Evolutionary conservation across 1,140 invertebrate genomes (phyloP).

Genomic region (Cardiocondyla obscurior): DNA sequence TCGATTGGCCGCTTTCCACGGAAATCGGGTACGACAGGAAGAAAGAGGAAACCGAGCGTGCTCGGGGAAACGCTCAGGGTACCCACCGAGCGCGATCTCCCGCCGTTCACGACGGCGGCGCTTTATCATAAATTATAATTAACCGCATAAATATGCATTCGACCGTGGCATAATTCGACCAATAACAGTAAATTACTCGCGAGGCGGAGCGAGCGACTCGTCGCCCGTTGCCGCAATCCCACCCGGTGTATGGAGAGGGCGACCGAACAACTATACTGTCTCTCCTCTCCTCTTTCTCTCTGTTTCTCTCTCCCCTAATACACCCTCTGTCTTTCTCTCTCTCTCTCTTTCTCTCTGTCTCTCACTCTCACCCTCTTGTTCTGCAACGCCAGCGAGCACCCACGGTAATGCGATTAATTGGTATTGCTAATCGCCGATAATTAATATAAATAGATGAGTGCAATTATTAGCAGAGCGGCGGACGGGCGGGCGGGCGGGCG

Average conservation of each 20-base stretch:
- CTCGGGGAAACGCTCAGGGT: not conserved
- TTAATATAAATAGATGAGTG: slow-evolving; percentile 84
- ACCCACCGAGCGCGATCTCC: slow-evolving; percentile 65
- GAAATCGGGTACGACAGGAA: not conserved
- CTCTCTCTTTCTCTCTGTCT: slow-evolving; percentile 34
- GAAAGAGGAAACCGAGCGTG: not conserved
- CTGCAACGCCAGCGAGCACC: slow-evolving; percentile 47
- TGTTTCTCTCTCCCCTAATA: slow-evolving; percentile 15
- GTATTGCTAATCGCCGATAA: slow-evolving; percentile 84
- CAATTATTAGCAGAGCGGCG: slow-evolving; percentile 76
- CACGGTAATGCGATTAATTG: slow-evolving; percentile 84
- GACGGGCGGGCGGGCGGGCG: slow-evolving; percentile 6
- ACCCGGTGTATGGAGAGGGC: slow-evolving; percentile 52
- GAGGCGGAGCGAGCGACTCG: slow-evolving; percentile 77
- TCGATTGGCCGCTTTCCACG: not conserved
- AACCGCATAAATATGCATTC: slow-evolving; percentile 84
- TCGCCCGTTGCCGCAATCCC: slow-evolving; percentile 65
- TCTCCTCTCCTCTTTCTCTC: slow-evolving; percentile 35
- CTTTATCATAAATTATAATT: slow-evolving; percentile 85
- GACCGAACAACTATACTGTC: slow-evolving; percentile 35
- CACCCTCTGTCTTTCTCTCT: too few relatives aligned
- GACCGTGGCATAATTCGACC: slow-evolving; percentile 83
- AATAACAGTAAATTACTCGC: slow-evolving; percentile 84
- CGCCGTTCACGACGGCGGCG: slow-evolving; percentile 78
- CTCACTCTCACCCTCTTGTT: slow-evolving; percentile 35